These are phyloP conservation scores for Germaria angustata DNA, from an alignment of 2,888 invertebrate genomes.

Conservation along the genomic window DNA sequence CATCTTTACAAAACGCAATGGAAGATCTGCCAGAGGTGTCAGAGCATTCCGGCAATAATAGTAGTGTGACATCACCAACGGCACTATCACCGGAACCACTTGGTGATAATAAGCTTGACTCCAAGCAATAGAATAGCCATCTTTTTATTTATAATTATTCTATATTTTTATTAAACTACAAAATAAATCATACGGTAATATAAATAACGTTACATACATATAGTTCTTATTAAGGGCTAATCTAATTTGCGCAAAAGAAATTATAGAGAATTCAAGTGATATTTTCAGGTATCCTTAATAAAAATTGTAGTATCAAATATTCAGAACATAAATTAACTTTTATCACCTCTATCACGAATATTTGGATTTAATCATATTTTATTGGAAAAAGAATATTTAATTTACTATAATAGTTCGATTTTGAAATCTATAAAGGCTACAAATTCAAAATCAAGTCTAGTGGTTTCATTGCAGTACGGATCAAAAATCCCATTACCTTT, in stretches of 20 bases:
- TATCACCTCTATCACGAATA: neutral
- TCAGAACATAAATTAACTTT: too few species aligned
- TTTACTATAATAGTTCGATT: neutral
- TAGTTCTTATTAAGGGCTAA: neutral
- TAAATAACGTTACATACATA: conserved; percentile 31
- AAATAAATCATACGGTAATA: conserved; percentile 56
- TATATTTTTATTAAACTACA: conserved; percentile 48
- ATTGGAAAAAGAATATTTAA: neutral
- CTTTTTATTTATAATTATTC: conserved; percentile 14
- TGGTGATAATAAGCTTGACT: too few species aligned
- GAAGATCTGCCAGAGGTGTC: conserved; percentile 68
- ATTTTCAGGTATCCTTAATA: neutral
- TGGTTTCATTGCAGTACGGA: too few species aligned
- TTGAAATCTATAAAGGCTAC: neutral
- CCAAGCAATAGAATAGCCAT: neutral
- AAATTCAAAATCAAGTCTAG: conserved; percentile 3
- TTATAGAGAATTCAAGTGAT: neutral
- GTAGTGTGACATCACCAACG: conserved; percentile 59
- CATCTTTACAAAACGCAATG: conserved; percentile 45
- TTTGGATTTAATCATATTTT: neutral
- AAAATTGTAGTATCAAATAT: neutral
- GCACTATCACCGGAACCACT: conserved; percentile 60
- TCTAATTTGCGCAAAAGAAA: neutral
- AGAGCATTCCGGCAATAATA: conserved; percentile 62
- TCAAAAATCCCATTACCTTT: too few species aligned